Evolutionary conservation across 2,113 vertebrate species (phyloP).

Genomic region (rabbit (Oryctolagus cuniculus)): mOryCun1.1 NC_091434.1:5260501-5261000

Average conservation of each 20-base stretch:
- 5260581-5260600: background rate
- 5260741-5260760: background rate
- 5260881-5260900: background rate
- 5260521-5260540: too few relatives aligned
- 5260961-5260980: background rate
- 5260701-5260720: background rate
- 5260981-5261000: background rate
- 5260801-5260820: background rate
- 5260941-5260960: too few relatives aligned
- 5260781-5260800: background rate
- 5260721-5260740: background rate
- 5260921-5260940: background rate
- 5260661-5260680: background rate
- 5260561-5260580: too few relatives aligned
- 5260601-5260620: too few relatives aligned
- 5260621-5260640: too few relatives aligned
- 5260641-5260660: background rate
- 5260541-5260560: background rate
- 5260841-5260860: background rate
- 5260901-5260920: background rate
- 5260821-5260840: background rate
- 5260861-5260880: background rate
- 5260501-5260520: too few relatives aligned
- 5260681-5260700: background rate
- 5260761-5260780: background rate